Percentiles rank a stretch among this genome's conserved stretches.
phyloP scores from a whole-genome alignment of 2,113 vertebrate species.

The Hemicordylus capensis region DNA sequence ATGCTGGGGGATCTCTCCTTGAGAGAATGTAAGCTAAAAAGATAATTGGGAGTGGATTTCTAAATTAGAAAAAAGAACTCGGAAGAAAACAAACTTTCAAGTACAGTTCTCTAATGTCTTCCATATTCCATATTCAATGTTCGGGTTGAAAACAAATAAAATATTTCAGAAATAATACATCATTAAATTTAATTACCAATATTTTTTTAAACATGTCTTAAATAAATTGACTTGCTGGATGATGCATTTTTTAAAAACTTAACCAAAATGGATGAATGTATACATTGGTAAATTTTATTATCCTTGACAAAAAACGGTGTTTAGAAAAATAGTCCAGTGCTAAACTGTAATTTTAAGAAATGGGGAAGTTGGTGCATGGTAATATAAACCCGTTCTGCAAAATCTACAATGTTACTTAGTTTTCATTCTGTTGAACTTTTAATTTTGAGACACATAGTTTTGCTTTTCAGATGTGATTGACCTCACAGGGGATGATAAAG shows the following conservation, averaged over 20 bases:
- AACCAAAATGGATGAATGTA: background rate
- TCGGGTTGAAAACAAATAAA: no score
- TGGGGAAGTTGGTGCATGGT: background rate
- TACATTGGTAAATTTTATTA: background rate
- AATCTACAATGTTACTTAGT: conserved; percentile 60
- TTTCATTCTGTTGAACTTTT: conserved; percentile 75
- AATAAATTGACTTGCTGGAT: no score
- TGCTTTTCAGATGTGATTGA: conserved; percentile 94
- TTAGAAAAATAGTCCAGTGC: background rate
- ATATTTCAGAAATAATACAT: no score
- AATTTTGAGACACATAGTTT: conserved; percentile 79
- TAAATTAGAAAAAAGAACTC: no score
- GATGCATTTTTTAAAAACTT: no score
- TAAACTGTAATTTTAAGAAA: background rate
- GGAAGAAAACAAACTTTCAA: background rate
- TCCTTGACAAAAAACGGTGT: background rate
- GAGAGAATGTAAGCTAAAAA: no score
- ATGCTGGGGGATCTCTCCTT: no score
- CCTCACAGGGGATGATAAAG: conserved; percentile 98
- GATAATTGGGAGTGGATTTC: background rate
- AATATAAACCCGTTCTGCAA: conserved; percentile 38
- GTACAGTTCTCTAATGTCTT: background rate
- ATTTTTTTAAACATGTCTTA: no score
- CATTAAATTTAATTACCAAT: no score
- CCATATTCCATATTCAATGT: no score